phyloP scores from a whole-genome alignment of 2,888 invertebrate genomes.

The Spilosoma lubricipeda region DNA sequence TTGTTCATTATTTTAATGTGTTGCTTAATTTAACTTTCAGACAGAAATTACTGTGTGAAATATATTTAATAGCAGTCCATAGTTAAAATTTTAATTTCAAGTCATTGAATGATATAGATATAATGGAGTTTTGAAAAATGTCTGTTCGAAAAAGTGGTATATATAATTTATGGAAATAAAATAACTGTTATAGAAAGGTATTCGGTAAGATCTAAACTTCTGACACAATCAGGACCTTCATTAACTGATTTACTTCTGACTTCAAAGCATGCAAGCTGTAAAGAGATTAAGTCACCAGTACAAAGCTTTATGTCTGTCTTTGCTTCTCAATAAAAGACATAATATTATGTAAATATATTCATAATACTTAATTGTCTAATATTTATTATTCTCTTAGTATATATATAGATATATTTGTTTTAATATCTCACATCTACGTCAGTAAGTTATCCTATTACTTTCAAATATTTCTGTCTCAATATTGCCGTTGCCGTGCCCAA shows the following conservation, averaged over 20 bases:
- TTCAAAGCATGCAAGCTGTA: background rate
- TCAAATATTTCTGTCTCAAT: no score
- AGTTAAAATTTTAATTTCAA: background rate
- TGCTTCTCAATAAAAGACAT: no score
- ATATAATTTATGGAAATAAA: background rate
- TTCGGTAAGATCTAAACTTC: background rate
- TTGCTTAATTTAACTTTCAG: background rate
- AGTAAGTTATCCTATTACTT: no score
- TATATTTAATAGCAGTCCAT: background rate
- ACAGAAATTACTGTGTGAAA: background rate
- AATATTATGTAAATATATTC: no score
- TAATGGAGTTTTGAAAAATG: no score
- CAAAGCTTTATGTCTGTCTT: background rate
- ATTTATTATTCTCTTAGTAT: no score
- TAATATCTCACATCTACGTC: background rate
- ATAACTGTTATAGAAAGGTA: no score
- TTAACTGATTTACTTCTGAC: background rate
- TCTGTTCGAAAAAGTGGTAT: background rate
- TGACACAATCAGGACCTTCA: no score
- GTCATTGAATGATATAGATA: background rate
- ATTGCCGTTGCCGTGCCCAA: no score
- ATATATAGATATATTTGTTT: no score
- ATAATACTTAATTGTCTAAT: no score
- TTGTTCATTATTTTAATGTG: background rate
- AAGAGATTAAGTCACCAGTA: background rate